These are phyloP conservation scores for Perdix hodgsoniae DNA, from an alignment of 2,797 vertebrate species.

Conservation along the genomic window DNA sequence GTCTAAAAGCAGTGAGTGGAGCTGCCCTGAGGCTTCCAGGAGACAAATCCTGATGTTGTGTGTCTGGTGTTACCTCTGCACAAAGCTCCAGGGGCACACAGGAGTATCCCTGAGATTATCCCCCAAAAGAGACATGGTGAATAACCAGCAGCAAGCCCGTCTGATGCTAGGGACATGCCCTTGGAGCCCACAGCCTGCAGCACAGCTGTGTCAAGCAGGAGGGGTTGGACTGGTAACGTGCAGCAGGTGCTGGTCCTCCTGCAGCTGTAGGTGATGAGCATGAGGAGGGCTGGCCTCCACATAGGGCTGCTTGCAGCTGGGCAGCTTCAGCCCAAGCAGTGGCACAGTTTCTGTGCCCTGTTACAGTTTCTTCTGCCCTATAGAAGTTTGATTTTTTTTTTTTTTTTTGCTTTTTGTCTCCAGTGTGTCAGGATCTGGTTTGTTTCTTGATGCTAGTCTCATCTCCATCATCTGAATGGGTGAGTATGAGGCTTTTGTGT, in stretches of 20 bases:
- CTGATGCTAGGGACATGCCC: rapidly evolving
- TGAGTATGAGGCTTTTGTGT: background rate
- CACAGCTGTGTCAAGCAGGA: background rate
- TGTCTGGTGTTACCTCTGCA: rapidly evolving
- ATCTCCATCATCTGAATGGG: background rate
- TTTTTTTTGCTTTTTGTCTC: rapidly evolving
- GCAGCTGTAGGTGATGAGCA: background rate
- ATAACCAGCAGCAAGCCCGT: rapidly evolving
- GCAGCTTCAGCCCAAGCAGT: rapidly evolving
- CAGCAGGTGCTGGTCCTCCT: background rate
- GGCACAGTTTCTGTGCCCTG: rapidly evolving
- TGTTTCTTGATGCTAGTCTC: background rate
- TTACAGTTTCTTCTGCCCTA: too few species aligned
- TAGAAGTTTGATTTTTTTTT: rapidly evolving
- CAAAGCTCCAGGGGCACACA: rapidly evolving
- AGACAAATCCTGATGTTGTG: rapidly evolving
- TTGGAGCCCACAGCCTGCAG: rapidly evolving
- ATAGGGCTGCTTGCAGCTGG: rapidly evolving
- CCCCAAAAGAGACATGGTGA: rapidly evolving
- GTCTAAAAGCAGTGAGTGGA: background rate
- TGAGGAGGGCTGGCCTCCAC: background rate
- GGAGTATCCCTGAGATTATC: background rate
- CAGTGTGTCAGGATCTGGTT: rapidly evolving
- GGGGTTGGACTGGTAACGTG: background rate
- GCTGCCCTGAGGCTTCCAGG: background rate